Base-by-base conservation (phyloP, 2,888 invertebrate species). In the Tribolium freemani region DNA sequence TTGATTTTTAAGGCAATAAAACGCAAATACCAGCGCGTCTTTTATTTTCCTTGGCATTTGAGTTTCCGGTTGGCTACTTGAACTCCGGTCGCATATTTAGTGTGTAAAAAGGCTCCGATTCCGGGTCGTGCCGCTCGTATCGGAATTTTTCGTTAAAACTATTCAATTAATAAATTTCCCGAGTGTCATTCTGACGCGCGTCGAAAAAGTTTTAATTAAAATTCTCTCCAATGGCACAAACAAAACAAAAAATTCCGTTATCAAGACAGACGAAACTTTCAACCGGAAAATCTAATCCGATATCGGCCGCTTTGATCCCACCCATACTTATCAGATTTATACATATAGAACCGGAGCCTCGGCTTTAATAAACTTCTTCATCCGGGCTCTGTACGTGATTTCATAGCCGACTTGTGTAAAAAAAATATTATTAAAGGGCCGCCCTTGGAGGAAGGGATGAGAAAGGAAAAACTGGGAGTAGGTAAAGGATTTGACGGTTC, bases 271-370 rank as follows among this genome's bases (percentile, higher is more conserved):
- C 3, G 58, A 50, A 68, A 67, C 30, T 68, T 58, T 56, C 50
- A 38, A 21, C 50, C 57, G 58, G 57, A 68, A 57, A 68, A 68
- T 68, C 68, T 46, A 50, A 48, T 48, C 67, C 56, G 58, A 58
- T 57, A 45, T 50, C 31, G 56, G n/a, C 21, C n/a, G 56, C 57
- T 68, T 68, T 68, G 68, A 68, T 68, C 68, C 68, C 50, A 21
- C 16, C 38, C 53, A 58, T 68, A 58, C 68, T 68, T 68, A 68
- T 68, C 68, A 68, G 68, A 68, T 68, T 58, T 68, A 38, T 68
- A 68, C 56, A 66, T 66, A 66, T 46, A 56, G 21, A 66, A n/a
- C 54, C 54, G 46, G 26, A 26, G 66, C 46, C 45, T 30, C 46
- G 30, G 16, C 13, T 46, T 66, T 66, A 66, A 66, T 66, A 66